These are phyloP conservation scores for Eleutherodactylus coqui DNA, from an alignment of 2,797 vertebrate species.

Conservation along the genomic window DNA sequence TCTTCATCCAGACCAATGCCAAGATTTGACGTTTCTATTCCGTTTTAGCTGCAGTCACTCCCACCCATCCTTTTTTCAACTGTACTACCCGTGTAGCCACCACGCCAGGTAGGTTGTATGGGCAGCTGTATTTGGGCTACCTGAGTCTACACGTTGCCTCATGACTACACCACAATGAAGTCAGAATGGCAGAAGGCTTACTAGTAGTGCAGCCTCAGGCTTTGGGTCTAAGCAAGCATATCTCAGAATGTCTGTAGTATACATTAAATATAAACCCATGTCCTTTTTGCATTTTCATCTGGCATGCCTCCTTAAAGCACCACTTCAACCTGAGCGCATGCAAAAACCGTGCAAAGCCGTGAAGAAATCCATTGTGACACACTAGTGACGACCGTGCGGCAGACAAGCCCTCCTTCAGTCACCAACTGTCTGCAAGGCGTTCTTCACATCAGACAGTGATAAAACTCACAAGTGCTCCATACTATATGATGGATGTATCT, in stretches of 20 bases:
- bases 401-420: slow-evolving; percentile 1
- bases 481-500: neutral
- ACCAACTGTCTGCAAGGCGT: neutral
- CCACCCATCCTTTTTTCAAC: too few species aligned
- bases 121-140: too few species aligned
- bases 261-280: too few species aligned
- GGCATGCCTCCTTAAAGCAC: neutral
- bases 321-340: neutral
- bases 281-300: too few species aligned
- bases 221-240: neutral
- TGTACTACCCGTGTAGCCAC: too few species aligned
- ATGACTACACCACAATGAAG: too few species aligned
- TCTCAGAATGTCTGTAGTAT: too few species aligned
- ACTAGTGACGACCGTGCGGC: neutral
- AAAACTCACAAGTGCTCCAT: neutral
- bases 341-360: neutral
- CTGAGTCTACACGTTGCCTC: too few species aligned
- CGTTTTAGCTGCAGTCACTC: too few species aligned
- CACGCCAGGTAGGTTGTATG: too few species aligned
- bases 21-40: too few species aligned
- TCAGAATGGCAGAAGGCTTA: neutral
- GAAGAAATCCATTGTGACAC: slow-evolving; percentile 20
- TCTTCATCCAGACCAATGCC: too few species aligned
- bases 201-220: neutral
- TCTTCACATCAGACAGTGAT: neutral